Conservation (phyloP, 2,888 invertebrate species). For the Odontocerum albicorne region DNA sequence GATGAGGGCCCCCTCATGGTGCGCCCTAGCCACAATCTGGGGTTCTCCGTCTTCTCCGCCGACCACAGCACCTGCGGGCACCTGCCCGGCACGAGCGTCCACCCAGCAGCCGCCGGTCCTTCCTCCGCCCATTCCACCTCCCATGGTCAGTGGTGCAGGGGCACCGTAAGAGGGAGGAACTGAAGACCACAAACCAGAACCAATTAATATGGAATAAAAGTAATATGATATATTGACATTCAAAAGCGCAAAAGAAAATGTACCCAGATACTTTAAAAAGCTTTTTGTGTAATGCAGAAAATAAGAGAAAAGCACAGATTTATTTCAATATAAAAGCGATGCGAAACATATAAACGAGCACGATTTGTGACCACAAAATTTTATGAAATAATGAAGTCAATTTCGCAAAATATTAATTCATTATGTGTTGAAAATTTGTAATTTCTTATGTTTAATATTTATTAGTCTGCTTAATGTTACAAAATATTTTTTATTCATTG, state of each 20-base stretch:
- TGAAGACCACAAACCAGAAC: too few relatives aligned
- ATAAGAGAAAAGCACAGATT: too few relatives aligned
- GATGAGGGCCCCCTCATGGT: constrained; percentile 75
- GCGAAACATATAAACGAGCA: too few relatives aligned
- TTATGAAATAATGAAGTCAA: too few relatives aligned
- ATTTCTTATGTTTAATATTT: too few relatives aligned
- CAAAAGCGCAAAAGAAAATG: constrained; percentile 21
- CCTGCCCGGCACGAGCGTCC: constrained; percentile 60
- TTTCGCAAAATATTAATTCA: too few relatives aligned
- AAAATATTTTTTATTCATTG: too few relatives aligned
- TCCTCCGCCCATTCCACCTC: constrained; percentile 41
- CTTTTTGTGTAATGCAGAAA: too few relatives aligned
- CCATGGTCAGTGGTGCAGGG: constrained; percentile 9
- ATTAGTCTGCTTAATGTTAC: too few relatives aligned
- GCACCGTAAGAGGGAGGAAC: constrained; percentile 22
- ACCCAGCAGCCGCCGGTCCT: constrained; percentile 58
- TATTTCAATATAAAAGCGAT: too few relatives aligned
- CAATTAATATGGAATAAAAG: background rate
- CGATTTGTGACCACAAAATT: too few relatives aligned
- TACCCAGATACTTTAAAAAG: constrained; percentile 23
- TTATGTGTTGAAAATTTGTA: too few relatives aligned
- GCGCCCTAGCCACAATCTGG: constrained; percentile 70
- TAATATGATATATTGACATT: background rate
- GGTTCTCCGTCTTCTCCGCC: constrained; percentile 67
- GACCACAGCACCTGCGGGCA: constrained; percentile 71